Evolutionary conservation across 2,797 vertebrate species (phyloP), one percentile per base, ranked within the genome.

Genomic region (Siniperca obscura): DNA sequence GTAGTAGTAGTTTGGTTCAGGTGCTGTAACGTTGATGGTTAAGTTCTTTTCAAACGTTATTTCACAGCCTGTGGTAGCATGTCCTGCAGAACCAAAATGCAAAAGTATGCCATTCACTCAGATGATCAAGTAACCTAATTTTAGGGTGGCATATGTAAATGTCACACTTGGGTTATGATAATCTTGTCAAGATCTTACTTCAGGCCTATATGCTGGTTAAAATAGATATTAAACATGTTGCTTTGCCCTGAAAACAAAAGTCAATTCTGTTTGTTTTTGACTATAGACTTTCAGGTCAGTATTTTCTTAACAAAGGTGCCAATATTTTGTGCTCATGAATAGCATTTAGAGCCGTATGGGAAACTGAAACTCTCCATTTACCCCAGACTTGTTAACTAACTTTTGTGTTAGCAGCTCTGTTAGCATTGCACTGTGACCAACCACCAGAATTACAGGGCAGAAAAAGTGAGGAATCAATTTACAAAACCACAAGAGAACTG

Each of bases 1-100:
- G 70, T n/a, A 36, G 44, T 83, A 2, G 70, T 25, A 36, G 44
- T 83, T 82, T 80, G 69, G 73, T 77, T 84, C 69, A 78, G 70
- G 66, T 76, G 70, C 14, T 70, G 61, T 52, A 34, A 22, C 1
- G 0, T 46, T 61, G 62, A 70, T 59, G 13, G 74, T 67, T 76
- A 34, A 9, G 55, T 17, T 46, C 52, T 78, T 78, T 82, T 80
- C 66, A 61, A 75, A 86, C n/a, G n/a, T 82, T 46, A 77, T 78
- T 81, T 80, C 76, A 57, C 38, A 56, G 60, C 16, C 59, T 70
- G 60, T 48, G 21, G 22, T 53, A 66, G 44, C 44, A 42, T 22
- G 70, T 75, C 21, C 53, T 65, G 70, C 40, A 62, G 25, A 30
- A 21, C 53, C 56, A 66, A 34, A 30, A 71, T 78, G 48, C 36